Evolutionary conservation across 2,888 invertebrate genomes (phyloP).

Genomic region (Oconnorella tubifera): DNA sequence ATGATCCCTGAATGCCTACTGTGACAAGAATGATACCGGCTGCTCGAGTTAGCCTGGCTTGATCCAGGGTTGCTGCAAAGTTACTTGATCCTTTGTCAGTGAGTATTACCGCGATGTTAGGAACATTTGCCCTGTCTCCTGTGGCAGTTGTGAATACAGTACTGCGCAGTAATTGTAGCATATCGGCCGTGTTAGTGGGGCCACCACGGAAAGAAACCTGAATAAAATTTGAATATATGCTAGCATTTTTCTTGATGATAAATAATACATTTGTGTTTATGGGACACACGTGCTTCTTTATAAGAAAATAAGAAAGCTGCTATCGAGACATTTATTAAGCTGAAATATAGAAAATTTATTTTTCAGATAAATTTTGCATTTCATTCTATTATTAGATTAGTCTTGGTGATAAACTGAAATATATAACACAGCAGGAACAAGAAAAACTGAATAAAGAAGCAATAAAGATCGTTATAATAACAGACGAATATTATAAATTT

Average conservation of each 20-base stretch:
- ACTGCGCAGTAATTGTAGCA: constrained; percentile 37
- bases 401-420: too few relatives aligned
- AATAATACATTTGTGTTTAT: too few relatives aligned
- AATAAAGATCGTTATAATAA: not conserved
- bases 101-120: constrained; percentile 20
- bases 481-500: not conserved
- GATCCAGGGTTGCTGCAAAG: constrained; percentile 1
- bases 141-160: not conserved
- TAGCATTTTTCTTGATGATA: too few relatives aligned
- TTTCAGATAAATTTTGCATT: too few relatives aligned
- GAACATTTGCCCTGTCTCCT: constrained; percentile 15
- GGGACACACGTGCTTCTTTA: too few relatives aligned
- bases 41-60: constrained; percentile 16
- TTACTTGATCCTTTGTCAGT: constrained; percentile 23
- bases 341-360: too few relatives aligned
- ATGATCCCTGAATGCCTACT: constrained; percentile 27
- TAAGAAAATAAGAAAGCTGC: too few relatives aligned
- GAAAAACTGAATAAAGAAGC: too few relatives aligned
- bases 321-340: too few relatives aligned
- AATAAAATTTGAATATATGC: too few relatives aligned
- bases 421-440: too few relatives aligned
- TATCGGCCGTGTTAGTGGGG: constrained; percentile 47
- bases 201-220: constrained; percentile 28
- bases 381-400: too few relatives aligned
- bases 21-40: constrained; percentile 27